Conservation (phyloP, 2,888 invertebrate genomes). For the Sthenelais limicola region DNA sequence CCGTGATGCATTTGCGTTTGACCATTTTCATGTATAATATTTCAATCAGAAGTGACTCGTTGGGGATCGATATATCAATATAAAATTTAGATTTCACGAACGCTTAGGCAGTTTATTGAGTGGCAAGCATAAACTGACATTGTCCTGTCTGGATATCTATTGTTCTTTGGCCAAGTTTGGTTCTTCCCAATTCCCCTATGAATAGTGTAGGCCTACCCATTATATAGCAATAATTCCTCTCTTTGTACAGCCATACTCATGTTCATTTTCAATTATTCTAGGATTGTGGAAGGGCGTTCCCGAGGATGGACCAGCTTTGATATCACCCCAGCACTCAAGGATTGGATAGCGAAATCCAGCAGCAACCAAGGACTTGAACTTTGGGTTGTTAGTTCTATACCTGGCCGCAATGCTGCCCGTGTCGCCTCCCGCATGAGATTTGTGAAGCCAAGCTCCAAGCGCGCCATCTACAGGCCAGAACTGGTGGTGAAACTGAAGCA, state of each 20-base stretch:
- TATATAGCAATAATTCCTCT: background rate
- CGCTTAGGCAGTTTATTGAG: background rate
- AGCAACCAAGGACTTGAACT: slow-evolving; percentile 35
- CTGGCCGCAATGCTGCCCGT: slow-evolving; percentile 14
- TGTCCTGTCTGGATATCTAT: too few species aligned
- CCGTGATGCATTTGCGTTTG: background rate
- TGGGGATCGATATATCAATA: too few species aligned
- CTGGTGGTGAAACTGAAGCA: slow-evolving; percentile 38
- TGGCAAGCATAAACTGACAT: background rate
- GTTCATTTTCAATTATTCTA: slow-evolving; percentile 9
- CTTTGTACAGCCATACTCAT: background rate
- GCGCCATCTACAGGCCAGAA: slow-evolving; percentile 12
- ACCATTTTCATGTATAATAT: too few species aligned
- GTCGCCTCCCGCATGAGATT: slow-evolving; percentile 26
- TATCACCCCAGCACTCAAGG: slow-evolving; percentile 14
- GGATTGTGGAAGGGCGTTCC: slow-evolving; percentile 19
- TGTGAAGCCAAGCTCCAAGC: slow-evolving; percentile 28
- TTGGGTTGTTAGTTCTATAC: slow-evolving; percentile 35
- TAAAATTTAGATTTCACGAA: background rate
- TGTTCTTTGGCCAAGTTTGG: too few species aligned
- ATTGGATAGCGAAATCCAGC: slow-evolving; percentile 12
- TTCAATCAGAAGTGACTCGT: too few species aligned
- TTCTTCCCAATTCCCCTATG: too few species aligned
- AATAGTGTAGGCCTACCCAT: background rate
- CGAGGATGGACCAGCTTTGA: slow-evolving; percentile 35